Evolutionary conservation across 64 coral and sea anemone genomes (phyloP).

Genomic region (Stylophora pistillata): DNA sequence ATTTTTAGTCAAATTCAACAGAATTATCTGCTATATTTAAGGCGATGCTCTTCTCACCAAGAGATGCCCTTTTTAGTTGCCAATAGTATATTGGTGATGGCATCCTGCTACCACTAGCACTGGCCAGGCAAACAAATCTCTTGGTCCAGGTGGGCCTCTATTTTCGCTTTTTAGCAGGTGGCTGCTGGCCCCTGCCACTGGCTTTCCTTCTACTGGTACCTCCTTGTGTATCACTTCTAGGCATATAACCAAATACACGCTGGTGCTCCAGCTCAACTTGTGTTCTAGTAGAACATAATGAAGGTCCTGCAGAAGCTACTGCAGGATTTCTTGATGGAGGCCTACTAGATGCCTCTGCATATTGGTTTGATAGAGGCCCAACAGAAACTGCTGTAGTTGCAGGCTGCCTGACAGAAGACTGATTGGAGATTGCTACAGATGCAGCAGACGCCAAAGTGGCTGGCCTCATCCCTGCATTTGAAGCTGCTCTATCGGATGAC

Average conservation of each 20-base stretch:
- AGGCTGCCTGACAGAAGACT: neutral
- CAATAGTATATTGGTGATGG: constrained; percentile 24
- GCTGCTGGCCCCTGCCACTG: neutral
- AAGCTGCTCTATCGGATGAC: neutral
- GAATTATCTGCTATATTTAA: neutral
- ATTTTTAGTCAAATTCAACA: neutral
- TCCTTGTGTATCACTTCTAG: neutral
- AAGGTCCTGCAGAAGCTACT: neutral
- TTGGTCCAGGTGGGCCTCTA: constrained; percentile 3
- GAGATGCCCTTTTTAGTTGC: neutral
- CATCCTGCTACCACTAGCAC: neutral
- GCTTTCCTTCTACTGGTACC: neutral
- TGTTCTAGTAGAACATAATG: neutral
- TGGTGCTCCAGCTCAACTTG: neutral
- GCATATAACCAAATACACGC: neutral
- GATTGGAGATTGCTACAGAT: neutral
- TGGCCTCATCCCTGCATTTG: neutral
- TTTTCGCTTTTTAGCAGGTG: constrained; percentile 1
- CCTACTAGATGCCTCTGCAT: neutral
- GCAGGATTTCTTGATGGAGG: neutral
- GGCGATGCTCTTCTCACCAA: constrained; percentile 10
- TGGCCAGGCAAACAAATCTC: constrained; percentile 36
- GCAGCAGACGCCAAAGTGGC: neutral
- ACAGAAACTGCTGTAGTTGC: neutral
- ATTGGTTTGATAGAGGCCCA: neutral